Evolutionary conservation across 2,113 vertebrate species (phyloP).

Genomic region (Silurus asotus): DNA sequence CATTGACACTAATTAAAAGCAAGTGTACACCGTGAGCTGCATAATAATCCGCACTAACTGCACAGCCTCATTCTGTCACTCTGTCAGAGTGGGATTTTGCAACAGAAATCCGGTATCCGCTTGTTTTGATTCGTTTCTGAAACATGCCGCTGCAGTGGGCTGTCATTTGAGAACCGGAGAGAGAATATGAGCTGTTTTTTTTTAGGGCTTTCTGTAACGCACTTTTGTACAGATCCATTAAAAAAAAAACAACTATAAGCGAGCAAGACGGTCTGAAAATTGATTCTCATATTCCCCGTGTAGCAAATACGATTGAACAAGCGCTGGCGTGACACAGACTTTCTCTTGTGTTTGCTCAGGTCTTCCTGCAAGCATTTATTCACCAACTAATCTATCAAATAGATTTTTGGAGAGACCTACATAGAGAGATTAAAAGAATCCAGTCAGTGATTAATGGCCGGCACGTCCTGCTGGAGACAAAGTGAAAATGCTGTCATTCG

Average conservation of each 20-base stretch:
- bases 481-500: not conserved
- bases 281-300: not conserved
- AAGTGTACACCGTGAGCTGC: not conserved
- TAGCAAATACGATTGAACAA: not conserved
- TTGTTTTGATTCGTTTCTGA: not conserved
- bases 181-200: not conserved
- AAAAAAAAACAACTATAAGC: not conserved
- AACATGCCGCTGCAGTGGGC: not conserved
- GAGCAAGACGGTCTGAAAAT: not conserved
- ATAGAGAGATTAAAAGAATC: not conserved
- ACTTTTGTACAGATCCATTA: not conserved
- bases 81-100: constrained; percentile 7
- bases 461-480: not conserved
- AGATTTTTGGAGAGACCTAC: constrained; percentile 10
- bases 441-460: not conserved
- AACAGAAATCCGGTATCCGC: not conserved
- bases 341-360: not conserved
- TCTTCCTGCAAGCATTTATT: not conserved
- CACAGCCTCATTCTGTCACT: constrained; percentile 15
- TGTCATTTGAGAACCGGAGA: not conserved
- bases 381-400: constrained; percentile 5
- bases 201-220: not conserved
- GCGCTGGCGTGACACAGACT: not conserved
- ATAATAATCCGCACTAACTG: not conserved
- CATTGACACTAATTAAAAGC: constrained; percentile 6